These are phyloP conservation scores for Tachina grossa DNA, from an alignment of 2,888 invertebrate species.

Conservation along the genomic window DNA sequence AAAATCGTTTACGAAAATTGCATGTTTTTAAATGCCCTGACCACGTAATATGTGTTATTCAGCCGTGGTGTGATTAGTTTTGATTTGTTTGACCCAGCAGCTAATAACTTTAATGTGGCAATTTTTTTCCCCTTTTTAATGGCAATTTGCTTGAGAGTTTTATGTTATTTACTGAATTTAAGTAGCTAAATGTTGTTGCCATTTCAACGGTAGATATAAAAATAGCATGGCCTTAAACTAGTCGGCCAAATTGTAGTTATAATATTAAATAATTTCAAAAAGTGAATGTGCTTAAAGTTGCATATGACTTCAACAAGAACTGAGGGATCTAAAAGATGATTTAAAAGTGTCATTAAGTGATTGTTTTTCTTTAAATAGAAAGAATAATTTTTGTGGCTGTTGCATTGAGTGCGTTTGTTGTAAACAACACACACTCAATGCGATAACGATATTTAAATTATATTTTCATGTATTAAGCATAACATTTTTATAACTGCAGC, in stretches of 20 bases:
- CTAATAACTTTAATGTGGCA: constrained; percentile 60
- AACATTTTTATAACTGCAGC: no score
- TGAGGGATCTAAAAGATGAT: no score
- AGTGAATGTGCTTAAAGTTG: not conserved
- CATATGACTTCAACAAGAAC: not conserved
- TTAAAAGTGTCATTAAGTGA: no score
- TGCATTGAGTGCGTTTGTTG: no score
- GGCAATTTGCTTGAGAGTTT: constrained; percentile 45
- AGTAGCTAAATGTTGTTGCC: constrained; percentile 13
- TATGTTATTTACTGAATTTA: constrained; percentile 18
- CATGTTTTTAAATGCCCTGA: constrained; percentile 59
- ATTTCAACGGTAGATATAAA: not conserved
- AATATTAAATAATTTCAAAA: not conserved
- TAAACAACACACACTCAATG: not conserved
- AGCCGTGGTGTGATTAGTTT: constrained; percentile 62
- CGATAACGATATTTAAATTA: no score
- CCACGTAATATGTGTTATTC: constrained; percentile 55
- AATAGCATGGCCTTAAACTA: not conserved
- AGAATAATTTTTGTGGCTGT: not conserved
- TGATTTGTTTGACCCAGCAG: constrained; percentile 64
- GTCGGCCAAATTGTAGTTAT: not conserved
- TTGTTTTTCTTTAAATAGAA: not conserved
- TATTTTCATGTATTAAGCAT: no score
- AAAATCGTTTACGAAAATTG: constrained; percentile 52
- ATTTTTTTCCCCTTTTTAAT: constrained; percentile 14